Base-by-base conservation (phyloP, 2,113 vertebrate genomes). In the Tetrao urogallus region DNA sequence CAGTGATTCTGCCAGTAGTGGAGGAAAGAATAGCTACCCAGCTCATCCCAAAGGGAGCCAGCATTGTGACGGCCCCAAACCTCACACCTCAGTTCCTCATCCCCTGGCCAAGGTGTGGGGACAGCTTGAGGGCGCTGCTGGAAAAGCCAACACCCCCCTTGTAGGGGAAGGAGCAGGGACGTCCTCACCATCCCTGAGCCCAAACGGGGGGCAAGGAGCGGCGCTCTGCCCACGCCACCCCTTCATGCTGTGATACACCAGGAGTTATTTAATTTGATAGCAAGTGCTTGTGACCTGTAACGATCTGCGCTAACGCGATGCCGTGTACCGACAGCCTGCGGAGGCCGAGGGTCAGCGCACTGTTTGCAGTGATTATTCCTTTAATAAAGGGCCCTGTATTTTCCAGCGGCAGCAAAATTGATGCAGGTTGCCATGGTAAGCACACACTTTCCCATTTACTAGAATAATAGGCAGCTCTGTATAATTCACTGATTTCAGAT, bases 401-500 rank as follows among this genome's bases (percentile, higher is more conserved):
- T 95, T 89, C 94, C 91, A 93, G 93, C 2, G 60, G 88, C 93
- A 82, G 83, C 65, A 69, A 95, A 95, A 94, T 40, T 96, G 92
- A 96, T 96, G 94, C 83, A 27, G 81, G 92, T 95, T 97, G 96
- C 94, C 96, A 92, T 91, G 97, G 95, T 9, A 97, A 96, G 88
- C 71, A 89, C 82, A 94, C 89, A 83, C 95, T 96, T 97, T 95
- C 93, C 83, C 94, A 94, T 96, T 97, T 87, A 96, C 89, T 20
- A 89, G 94, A 94, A 96, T 72, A 96, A 95, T 92, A 93, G 94
- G 86, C 94, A 93, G 92, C 82, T 97, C 97, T 92, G 76, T 89
- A 96, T 97, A 96, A 96, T 89, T 97, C 93, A 93, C 90, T 95
- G 95, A 96, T 94, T 96, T 91, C 95, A 79, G 73, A 97, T 83